These are phyloP conservation scores for Neodiprion pinetum DNA, from an alignment of 1,140 invertebrate species.

Conservation along the genomic window DNA sequence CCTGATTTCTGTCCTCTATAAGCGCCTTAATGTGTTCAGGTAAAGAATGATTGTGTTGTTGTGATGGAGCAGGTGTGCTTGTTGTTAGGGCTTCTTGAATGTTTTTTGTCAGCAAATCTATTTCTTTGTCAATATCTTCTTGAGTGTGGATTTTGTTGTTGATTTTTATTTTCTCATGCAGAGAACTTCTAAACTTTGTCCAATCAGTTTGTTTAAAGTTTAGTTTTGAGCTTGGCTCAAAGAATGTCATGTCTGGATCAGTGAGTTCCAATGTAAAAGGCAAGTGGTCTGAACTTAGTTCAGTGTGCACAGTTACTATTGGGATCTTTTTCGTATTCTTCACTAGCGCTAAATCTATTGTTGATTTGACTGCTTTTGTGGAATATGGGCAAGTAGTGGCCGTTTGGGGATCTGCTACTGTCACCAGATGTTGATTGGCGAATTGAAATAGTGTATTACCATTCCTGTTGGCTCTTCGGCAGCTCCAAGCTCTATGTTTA, in stretches of 20 bases:
- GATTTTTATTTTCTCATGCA: conserved; percentile 18
- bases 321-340: conserved; percentile 14
- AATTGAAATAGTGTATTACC: conserved; percentile 18
- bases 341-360: conserved; percentile 17
- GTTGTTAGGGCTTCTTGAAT: conserved; percentile 11
- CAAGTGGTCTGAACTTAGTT: conserved; percentile 28
- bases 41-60: not conserved
- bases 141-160: conserved; percentile 1
- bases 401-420: conserved; percentile 1
- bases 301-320: conserved; percentile 21
- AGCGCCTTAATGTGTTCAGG: conserved; percentile 18
- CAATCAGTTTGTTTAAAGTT: conserved; percentile 28
- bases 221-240: not conserved
- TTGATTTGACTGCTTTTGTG: not conserved
- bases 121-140: conserved; percentile 9
- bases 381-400: conserved; percentile 13
- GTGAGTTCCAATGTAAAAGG: conserved; percentile 9
- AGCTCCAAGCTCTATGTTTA: conserved; percentile 31
- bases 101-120: not conserved
- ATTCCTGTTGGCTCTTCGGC: conserved; percentile 22
- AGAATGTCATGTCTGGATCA: not conserved
- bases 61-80: not conserved
- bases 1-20: conserved; percentile 27
- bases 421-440: not conserved
- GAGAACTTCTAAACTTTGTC: conserved; percentile 22